These are phyloP conservation scores for Pseudanteris insignis DNA, from an alignment of 2,888 invertebrate species.

Conservation along the genomic window DNA sequence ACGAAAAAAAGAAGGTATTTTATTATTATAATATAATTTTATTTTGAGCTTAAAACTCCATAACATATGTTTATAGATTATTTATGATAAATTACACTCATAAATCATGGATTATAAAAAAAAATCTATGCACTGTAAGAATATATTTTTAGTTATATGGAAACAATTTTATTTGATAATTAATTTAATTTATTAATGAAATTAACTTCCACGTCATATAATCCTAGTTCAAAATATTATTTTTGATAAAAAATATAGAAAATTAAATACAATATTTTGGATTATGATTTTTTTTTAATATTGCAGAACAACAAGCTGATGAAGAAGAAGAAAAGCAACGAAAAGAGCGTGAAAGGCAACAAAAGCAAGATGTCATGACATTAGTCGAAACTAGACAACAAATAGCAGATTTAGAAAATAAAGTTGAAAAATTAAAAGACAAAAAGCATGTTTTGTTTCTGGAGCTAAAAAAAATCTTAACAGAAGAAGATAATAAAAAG, in stretches of 20 bases:
- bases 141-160: too few species aligned
- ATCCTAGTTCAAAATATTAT: background rate
- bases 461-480: slow-evolving; percentile 92
- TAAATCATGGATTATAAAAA: too few species aligned
- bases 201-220: background rate
- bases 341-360: slow-evolving; percentile 87
- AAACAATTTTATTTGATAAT: too few species aligned
- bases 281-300: slow-evolving; percentile 2
- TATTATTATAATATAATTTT: background rate
- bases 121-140: too few species aligned
- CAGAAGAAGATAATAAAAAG: slow-evolving; percentile 90
- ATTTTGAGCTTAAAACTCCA: too few species aligned
- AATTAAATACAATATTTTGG: too few species aligned
- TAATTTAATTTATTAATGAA: too few species aligned
- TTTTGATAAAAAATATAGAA: background rate
- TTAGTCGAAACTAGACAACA: slow-evolving; percentile 91
- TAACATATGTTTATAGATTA: too few species aligned
- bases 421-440: slow-evolving; percentile 82
- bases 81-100: too few species aligned
- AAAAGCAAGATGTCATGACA: slow-evolving; percentile 92
- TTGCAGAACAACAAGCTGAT: slow-evolving; percentile 91
- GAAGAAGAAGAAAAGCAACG: slow-evolving; percentile 87
- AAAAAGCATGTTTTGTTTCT: slow-evolving; percentile 93
- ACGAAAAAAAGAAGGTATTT: slow-evolving; percentile 81
- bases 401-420: slow-evolving; percentile 83